These are phyloP conservation scores for Columbina picui DNA, from an alignment of 2,113 vertebrate genomes.

Conservation along the genomic window DNA sequence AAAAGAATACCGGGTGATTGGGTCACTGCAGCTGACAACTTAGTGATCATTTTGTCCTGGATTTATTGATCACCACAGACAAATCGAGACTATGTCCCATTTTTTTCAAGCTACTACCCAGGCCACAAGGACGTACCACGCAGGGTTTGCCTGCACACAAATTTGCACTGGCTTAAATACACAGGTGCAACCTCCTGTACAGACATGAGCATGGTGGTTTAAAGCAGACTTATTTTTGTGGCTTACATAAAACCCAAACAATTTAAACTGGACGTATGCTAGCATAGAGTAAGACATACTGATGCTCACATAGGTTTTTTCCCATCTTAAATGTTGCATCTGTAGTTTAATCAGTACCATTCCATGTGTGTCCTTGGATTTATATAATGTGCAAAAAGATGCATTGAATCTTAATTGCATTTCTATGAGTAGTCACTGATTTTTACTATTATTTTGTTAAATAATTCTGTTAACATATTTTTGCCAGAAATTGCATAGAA, in stretches of 20 bases:
- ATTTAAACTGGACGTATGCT: neutral
- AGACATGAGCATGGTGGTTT: neutral
- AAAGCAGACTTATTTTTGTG: neutral
- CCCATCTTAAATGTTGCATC: neutral
- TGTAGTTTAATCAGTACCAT: neutral
- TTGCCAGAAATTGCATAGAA: neutral
- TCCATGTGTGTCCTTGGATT: neutral
- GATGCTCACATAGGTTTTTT: neutral
- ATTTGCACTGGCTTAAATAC: neutral
- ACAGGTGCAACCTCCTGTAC: neutral
- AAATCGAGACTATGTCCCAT: neutral
- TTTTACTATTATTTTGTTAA: neutral
- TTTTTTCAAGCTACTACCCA: neutral
- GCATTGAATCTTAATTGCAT: neutral
- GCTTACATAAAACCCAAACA: neutral
- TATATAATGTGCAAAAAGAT: neutral
- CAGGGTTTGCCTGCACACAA: neutral
- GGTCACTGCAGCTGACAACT: neutral
- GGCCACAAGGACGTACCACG: fast-evolving
- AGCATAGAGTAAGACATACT: neutral
- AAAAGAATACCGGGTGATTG: fast-evolving
- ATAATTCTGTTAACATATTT: neutral
- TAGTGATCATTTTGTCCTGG: neutral
- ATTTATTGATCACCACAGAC: neutral
- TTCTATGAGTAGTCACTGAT: neutral